Percentiles rank a stretch among this genome's conserved stretches.
These are phyloP conservation scores for Ramphastos sulfuratus DNA, from an alignment of 2,113 vertebrate genomes.

Conservation along the genomic window DNA sequence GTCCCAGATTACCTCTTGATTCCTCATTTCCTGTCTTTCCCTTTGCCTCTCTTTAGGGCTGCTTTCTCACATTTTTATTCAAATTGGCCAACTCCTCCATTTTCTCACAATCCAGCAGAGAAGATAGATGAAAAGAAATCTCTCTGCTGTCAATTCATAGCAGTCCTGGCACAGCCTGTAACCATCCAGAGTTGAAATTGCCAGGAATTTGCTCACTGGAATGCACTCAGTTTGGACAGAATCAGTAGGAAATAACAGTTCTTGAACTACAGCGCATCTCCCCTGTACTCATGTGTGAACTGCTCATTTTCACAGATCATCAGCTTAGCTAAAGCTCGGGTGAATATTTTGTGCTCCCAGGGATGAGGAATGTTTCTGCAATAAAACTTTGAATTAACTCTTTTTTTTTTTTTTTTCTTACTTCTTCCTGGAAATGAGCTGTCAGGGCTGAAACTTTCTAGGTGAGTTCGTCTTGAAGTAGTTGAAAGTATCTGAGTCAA, in stretches of 20 bases:
- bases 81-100: conserved; percentile 51
- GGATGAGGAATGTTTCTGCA: not conserved
- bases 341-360: conserved; percentile 11
- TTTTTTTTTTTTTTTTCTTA: not conserved
- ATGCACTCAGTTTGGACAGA: conserved; percentile 63
- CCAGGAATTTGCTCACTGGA: conserved; percentile 66
- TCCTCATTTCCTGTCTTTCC: not conserved
- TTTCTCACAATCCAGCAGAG: conserved; percentile 63
- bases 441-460: not conserved
- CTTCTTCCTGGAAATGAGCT: not conserved
- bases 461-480: conserved; percentile 19
- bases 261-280: conserved; percentile 63
- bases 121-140: conserved; percentile 61
- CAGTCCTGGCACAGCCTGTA: conserved; percentile 55
- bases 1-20: not conserved
- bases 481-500: not conserved
- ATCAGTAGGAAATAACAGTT: conserved; percentile 67
- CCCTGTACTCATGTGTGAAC: conserved; percentile 68
- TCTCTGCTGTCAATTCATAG: conserved; percentile 61
- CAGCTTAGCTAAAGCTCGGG: conserved; percentile 51
- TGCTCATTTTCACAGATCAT: conserved; percentile 70
- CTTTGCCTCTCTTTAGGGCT: not conserved
- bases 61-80: conserved; percentile 51
- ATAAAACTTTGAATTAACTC: conserved; percentile 16
- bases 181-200: conserved; percentile 65